Evolutionary conservation across 1,140 invertebrate species (phyloP), one percentile per base, ranked within the genome.

Genomic region (Glossosoma conforme): DNA sequence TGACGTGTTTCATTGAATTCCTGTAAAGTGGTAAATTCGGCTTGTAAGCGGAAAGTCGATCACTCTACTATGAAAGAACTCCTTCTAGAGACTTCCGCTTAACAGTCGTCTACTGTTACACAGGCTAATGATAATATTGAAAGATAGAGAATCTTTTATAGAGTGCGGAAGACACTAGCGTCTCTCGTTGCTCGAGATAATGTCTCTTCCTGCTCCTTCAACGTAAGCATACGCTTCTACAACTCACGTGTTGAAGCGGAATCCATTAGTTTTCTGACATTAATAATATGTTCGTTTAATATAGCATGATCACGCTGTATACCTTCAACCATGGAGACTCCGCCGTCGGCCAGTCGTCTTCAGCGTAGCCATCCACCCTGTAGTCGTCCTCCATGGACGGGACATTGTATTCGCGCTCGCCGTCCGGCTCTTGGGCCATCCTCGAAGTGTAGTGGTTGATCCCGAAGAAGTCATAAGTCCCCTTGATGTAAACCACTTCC

Each of bases 391-490:
- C 53, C 33, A 68, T 72, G 0, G 76, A 78, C 2, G 77, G 77
- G 11, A 67, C 59, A 0, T 64, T 52, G 18, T 69, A 72, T 37
- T n/a, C n/a, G n/a, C n/a, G n/a, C n/a, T n/a, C n/a, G 32, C 13
- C 17, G 18, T 40, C 9, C 2, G 11, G 10, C 22, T 6, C 15
- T 32, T 19, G 25, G 1, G 14, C 54, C 15, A 42, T 2, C 1
- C 44, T 28, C 9, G 43, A 52, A 2, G 62, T 75, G 52, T 82
- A 82, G 15, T 73, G 62, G 48, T 81, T 81, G 2, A 83, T 54
- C 13, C 76, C 78, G 43, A 78, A 75, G 64, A 78, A 82, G 56
- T 82, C 79, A 3, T 67, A 68, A 5, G 72, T 75, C 58, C 81
- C 81, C 60, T 76, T 77, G 2, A 85, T 66, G 19, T 73, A 53